phyloP scores from a whole-genome alignment of 1,140 invertebrate species.

The Platyscapa corneri region DNA sequence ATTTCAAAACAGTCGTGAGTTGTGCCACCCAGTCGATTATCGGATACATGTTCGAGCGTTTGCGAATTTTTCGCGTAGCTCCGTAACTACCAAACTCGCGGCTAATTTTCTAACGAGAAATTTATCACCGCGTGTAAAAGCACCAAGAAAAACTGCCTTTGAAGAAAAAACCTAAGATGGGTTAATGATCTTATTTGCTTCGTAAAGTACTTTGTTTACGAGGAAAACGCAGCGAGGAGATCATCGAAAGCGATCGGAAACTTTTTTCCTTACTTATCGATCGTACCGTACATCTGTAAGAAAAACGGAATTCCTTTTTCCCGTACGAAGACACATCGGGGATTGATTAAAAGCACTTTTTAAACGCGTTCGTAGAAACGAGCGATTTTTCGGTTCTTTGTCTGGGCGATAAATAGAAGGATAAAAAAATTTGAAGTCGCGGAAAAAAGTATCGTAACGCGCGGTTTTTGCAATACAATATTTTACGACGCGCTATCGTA shows the following conservation, averaged over 20 bases:
- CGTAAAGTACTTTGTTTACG: too few species aligned
- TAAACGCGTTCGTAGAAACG: neutral
- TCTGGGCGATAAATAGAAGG: neutral
- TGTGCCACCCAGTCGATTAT: neutral
- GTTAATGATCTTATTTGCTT: too few species aligned
- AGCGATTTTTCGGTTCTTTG: neutral
- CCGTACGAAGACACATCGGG: neutral
- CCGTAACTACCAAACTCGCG: too few species aligned
- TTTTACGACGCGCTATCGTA: conserved; percentile 22
- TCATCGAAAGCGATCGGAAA: too few species aligned
- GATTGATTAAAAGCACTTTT: neutral
- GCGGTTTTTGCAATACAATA: neutral
- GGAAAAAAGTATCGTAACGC: neutral
- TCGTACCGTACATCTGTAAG: neutral
- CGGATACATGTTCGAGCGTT: neutral
- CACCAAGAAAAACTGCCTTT: too few species aligned
- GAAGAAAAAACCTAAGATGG: too few species aligned
- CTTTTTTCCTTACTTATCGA: too few species aligned
- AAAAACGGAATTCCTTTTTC: neutral
- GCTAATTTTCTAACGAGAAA: too few species aligned
- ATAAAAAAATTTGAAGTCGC: neutral
- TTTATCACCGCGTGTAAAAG: too few species aligned
- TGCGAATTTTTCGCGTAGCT: too few species aligned
- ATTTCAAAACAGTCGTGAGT: neutral
- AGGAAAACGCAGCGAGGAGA: too few species aligned